A percentile compares a stretch with the other conserved stretches of the same genome.
These are phyloP conservation scores for Brachionus koreanus DNA, from an alignment of 1,140 invertebrate genomes.

Conservation along the genomic window DNA sequence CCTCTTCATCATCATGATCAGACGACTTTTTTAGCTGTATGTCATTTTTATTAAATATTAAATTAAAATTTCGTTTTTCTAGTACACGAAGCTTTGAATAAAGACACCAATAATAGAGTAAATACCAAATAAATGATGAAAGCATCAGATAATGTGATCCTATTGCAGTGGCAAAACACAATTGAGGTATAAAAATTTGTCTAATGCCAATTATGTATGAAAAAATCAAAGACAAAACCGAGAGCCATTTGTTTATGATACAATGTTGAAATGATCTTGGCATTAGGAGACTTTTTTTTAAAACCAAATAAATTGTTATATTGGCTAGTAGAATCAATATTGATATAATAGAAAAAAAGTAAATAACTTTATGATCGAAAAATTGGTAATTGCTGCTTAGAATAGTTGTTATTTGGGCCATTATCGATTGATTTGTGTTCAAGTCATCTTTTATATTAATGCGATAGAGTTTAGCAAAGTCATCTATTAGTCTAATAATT, in stretches of 20 bases:
- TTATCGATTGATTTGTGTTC: neutral
- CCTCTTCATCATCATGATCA: neutral
- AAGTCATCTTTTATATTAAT: conserved; percentile 13
- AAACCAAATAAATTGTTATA: neutral
- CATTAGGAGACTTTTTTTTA: neutral
- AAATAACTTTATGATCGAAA: conserved; percentile 6
- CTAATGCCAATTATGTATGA: neutral
- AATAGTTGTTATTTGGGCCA: neutral
- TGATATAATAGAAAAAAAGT: neutral
- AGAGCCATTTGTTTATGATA: conserved; percentile 21
- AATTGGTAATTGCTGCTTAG: neutral
- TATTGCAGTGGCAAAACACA: neutral
- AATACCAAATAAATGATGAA: conserved; percentile 2
- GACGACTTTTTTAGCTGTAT: conserved; percentile 25
- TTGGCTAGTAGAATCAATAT: neutral
- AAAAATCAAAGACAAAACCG: conserved; percentile 10
- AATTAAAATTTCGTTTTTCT: neutral
- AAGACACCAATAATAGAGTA: conserved; percentile 34
- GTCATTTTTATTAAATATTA: conserved; percentile 14
- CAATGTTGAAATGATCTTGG: conserved; percentile 14
- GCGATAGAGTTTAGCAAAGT: neutral
- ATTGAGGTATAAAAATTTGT: conserved; percentile 33
- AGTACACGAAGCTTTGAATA: neutral
- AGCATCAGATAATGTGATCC: conserved; percentile 6
- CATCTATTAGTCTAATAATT: neutral